Conservation (phyloP, 2,113 vertebrate species). For the Morone chrysops region DNA sequence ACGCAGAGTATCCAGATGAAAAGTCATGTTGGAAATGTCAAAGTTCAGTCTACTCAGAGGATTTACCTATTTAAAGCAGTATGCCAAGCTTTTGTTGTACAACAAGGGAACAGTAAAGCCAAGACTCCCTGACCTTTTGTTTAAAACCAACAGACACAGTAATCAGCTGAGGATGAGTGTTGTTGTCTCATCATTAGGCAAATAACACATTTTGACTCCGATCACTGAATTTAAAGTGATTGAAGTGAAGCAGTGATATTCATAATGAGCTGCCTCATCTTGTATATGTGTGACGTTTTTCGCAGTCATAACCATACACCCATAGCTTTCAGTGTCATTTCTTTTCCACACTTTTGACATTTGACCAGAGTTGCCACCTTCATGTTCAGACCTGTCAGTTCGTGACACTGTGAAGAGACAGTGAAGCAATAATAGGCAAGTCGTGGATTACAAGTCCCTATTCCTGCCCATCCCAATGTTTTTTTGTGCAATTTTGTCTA, state of each 20-base stretch:
- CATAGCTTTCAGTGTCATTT: background rate
- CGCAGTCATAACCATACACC: background rate
- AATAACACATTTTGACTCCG: background rate
- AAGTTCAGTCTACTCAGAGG: constrained; percentile 40
- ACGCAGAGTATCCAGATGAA: background rate
- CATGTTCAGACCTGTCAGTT: constrained; percentile 71
- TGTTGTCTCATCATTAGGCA: background rate
- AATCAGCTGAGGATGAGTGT: constrained; percentile 5
- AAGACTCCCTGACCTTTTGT: constrained; percentile 38
- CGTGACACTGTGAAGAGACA: constrained; percentile 46
- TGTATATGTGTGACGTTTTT: background rate
- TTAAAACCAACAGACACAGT: constrained; percentile 32
- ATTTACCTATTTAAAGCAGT: constrained; percentile 27
- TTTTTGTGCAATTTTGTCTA: constrained; percentile 50
- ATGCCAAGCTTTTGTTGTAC: constrained; percentile 41
- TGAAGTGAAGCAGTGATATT: background rate
- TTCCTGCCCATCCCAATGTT: constrained; percentile 48
- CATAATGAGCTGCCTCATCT: background rate
- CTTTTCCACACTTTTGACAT: constrained; percentile 23
- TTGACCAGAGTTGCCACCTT: constrained; percentile 13
- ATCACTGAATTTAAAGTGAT: constrained; percentile 1
- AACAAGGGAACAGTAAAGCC: background rate
- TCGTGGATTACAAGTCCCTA: constrained; percentile 22
- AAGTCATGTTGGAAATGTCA: constrained; percentile 48
- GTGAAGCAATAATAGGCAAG: constrained; percentile 48